Evolutionary conservation across 1,140 invertebrate species (phyloP).

Genomic region (Bombus haemorrhoidalis): DNA sequence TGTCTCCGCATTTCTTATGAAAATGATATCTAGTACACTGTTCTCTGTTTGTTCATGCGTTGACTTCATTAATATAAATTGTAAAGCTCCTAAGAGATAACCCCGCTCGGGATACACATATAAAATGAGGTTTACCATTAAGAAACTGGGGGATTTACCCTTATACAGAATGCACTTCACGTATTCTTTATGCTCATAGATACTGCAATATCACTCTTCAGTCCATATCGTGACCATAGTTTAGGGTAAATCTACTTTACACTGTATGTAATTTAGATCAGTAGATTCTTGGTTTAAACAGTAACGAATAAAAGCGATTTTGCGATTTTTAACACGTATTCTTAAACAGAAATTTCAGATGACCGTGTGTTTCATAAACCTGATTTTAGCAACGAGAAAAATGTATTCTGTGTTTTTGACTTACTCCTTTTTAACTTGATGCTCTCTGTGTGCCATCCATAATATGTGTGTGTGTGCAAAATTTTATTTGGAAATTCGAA

Average conservation of each 20-base stretch:
- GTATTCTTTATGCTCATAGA: slow-evolving; percentile 35
- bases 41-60: slow-evolving; percentile 39
- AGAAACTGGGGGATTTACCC: slow-evolving; percentile 46
- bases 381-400: too few species aligned
- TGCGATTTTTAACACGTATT: background rate
- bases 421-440: background rate
- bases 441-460: background rate
- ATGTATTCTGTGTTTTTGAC: background rate
- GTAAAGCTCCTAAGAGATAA: slow-evolving; percentile 46
- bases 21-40: slow-evolving; percentile 33
- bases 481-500: background rate
- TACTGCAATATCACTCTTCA: slow-evolving; percentile 6
- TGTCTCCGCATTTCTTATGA: slow-evolving; percentile 7
- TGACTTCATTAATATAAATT: slow-evolving; percentile 65
- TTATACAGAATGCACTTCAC: slow-evolving; percentile 29
- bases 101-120: slow-evolving; percentile 31
- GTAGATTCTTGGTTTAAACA: background rate
- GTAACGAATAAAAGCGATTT: background rate
- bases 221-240: background rate
- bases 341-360: too few species aligned
- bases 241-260: background rate
- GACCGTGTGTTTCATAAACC: too few species aligned
- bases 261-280: background rate
- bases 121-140: slow-evolving; percentile 54
- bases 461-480: background rate